Percentiles rank a stretch among this genome's conserved stretches.
phyloP scores from a whole-genome alignment of 1,140 invertebrate species.

The Papilio xuthus region DNA sequence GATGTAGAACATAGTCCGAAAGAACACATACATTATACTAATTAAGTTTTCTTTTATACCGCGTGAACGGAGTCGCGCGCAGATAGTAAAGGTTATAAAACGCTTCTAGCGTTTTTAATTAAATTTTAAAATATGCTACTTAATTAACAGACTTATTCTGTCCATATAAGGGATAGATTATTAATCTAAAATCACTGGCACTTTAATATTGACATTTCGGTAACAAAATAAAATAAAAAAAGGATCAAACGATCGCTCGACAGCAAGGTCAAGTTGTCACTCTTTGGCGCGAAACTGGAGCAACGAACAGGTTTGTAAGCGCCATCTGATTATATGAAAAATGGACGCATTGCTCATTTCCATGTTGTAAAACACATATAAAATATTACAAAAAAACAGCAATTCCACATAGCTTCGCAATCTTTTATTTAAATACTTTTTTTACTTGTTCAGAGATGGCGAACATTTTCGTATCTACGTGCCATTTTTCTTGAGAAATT shows the following conservation, averaged over 20 bases:
- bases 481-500: too few relatives aligned
- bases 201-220: slow-evolving; percentile 24
- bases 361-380: not conserved
- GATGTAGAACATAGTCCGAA: too few relatives aligned
- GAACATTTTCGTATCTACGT: too few relatives aligned
- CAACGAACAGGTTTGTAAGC: slow-evolving; percentile 17
- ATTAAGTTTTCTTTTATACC: too few relatives aligned
- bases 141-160: slow-evolving; percentile 1
- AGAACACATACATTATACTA: too few relatives aligned
- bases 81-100: slow-evolving; percentile 27
- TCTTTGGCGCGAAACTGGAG: slow-evolving; percentile 18
- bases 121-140: not conserved
- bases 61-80: too few relatives aligned
- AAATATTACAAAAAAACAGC: not conserved
- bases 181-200: slow-evolving; percentile 6
- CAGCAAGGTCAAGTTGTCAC: slow-evolving; percentile 23
- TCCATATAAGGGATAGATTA: slow-evolving; percentile 21
- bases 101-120: slow-evolving; percentile 24
- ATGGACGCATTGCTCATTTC: not conserved
- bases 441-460: too few relatives aligned
- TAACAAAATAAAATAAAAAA: slow-evolving; percentile 29
- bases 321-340: slow-evolving; percentile 15
- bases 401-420: not conserved
- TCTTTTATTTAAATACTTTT: not conserved
- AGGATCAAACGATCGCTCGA: slow-evolving; percentile 5